Evolutionary conservation across 2,113 vertebrate species (phyloP).

Genomic region (Microcebus ravelobensis): DNA sequence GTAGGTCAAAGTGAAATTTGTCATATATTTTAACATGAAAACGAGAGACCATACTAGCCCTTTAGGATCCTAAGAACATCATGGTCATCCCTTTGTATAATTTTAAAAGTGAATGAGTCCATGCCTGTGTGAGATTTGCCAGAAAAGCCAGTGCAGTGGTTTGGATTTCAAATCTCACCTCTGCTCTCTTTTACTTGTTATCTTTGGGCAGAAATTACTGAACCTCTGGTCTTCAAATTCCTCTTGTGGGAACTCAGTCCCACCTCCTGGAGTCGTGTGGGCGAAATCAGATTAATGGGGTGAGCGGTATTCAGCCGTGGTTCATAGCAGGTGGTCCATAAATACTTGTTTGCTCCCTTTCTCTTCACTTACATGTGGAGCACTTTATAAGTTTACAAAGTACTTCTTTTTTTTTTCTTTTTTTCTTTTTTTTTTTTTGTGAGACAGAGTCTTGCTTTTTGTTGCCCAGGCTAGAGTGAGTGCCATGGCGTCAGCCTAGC

Average conservation of each 20-base stretch:
- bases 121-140: background rate
- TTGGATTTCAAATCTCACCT: background rate
- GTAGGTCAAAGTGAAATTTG: conserved; percentile 53
- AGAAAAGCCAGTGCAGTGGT: background rate
- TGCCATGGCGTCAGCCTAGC: too few species aligned
- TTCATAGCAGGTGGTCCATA: background rate
- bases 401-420: too few species aligned
- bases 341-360: background rate
- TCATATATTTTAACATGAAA: background rate
- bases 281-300: background rate
- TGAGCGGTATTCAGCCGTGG: background rate
- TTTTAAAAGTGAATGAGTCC: background rate
- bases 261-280: too few species aligned
- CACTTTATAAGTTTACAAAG: background rate
- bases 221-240: background rate
- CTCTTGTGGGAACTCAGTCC: background rate
- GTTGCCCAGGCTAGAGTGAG: too few species aligned
- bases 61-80: background rate
- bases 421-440: too few species aligned
- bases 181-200: background rate
- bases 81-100: background rate
- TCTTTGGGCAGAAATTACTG: background rate
- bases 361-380: background rate
- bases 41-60: background rate
- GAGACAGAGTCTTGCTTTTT: too few species aligned